Evolutionary conservation across 2,888 invertebrate species (phyloP).

Genomic region (Artemia sp.): DNA sequence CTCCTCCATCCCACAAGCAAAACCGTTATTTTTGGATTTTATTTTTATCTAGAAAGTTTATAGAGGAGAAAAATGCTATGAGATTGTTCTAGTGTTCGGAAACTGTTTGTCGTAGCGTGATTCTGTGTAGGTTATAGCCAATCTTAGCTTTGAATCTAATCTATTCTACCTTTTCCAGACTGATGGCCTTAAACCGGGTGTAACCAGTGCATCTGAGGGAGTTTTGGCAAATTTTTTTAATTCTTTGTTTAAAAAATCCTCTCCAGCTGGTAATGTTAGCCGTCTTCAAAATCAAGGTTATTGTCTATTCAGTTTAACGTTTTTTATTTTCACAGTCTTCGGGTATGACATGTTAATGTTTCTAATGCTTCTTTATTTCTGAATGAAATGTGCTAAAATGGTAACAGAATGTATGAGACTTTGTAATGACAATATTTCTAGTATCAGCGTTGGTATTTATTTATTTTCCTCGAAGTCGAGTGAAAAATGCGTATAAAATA

Average conservation of each 20-base stretch:
- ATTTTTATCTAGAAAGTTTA: constrained; percentile 35
- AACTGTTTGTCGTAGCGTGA: too few relatives aligned
- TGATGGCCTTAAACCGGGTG: constrained; percentile 50
- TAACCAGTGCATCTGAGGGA: constrained; percentile 59
- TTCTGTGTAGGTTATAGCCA: background rate
- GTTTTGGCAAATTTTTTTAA: constrained; percentile 96
- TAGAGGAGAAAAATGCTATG: background rate
- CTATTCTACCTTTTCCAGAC: constrained; percentile 36
- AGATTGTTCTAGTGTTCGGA: too few relatives aligned
- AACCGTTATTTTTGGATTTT: constrained; percentile 27
- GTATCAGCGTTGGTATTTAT: too few relatives aligned
- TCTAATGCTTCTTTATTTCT: too few relatives aligned
- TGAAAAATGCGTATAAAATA: too few relatives aligned
- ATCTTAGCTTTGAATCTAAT: background rate
- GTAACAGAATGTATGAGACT: too few relatives aligned
- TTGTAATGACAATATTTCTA: too few relatives aligned
- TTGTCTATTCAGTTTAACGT: too few relatives aligned
- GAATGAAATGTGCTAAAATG: too few relatives aligned
- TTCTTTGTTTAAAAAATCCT: constrained; percentile 71
- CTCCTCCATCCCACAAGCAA: constrained; percentile 31
- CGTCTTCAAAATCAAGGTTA: constrained; percentile 1
- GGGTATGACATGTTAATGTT: too few relatives aligned
- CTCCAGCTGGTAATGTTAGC: constrained; percentile 4
- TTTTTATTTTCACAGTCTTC: too few relatives aligned
- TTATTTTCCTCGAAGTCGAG: too few relatives aligned